A percentile compares a stretch with the other conserved stretches of the same genome.
Conservation (phyloP, 2,888 invertebrate species). For the Troilus luridus region DNA sequence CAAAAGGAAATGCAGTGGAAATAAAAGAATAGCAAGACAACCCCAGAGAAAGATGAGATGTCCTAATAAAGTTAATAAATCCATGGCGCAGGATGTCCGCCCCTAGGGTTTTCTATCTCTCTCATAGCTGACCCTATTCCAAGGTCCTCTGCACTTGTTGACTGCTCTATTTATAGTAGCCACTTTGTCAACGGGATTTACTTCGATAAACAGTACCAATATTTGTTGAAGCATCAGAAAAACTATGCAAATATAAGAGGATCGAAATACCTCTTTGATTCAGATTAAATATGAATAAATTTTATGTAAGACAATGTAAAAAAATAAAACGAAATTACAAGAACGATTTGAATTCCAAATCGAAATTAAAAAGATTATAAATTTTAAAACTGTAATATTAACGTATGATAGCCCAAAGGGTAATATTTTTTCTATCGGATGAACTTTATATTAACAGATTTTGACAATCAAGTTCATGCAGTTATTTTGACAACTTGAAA, state of each 20-base stretch:
- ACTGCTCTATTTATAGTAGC: slow-evolving; percentile 1
- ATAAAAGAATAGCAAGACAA: background rate
- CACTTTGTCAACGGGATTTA: background rate
- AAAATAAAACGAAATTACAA: too few species aligned
- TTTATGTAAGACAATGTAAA: too few species aligned
- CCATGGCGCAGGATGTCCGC: background rate
- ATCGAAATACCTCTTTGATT: too few species aligned
- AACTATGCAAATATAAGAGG: background rate
- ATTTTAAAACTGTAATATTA: too few species aligned
- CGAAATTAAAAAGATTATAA: too few species aligned
- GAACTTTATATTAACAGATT: too few species aligned
- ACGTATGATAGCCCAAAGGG: too few species aligned
- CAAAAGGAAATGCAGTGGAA: background rate
- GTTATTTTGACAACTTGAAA: too few species aligned
- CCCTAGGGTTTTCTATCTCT: background rate
- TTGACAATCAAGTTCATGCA: too few species aligned
- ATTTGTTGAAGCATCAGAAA: background rate
- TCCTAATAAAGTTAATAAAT: background rate
- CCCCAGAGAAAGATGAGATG: background rate
- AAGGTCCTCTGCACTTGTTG: slow-evolving; percentile 1
- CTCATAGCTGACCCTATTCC: slow-evolving; percentile 24
- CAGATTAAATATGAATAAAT: too few species aligned
- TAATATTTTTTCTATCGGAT: too few species aligned
- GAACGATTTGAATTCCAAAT: too few species aligned
- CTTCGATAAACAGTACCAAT: background rate